phyloP scores from a whole-genome alignment of 2,888 invertebrate species.

The Trichopria drosophilae region DNA sequence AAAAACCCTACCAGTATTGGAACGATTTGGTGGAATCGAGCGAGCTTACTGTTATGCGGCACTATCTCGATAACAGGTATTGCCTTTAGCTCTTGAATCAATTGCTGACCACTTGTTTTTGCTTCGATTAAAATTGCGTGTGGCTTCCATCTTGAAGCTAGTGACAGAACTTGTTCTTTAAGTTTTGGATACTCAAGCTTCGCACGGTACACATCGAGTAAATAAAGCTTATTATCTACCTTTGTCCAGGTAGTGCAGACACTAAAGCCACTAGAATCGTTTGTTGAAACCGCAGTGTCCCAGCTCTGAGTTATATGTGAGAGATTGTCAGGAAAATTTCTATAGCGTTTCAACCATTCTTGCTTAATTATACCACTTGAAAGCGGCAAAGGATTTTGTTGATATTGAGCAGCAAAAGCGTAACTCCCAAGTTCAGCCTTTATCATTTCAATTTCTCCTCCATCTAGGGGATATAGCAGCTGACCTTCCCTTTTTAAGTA shows the following conservation, averaged over 20 bases:
- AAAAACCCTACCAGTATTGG: constrained; percentile 10
- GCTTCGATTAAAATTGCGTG: constrained; percentile 13
- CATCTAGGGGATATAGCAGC: too few relatives aligned
- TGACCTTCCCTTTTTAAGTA: too few relatives aligned
- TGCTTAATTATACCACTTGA: too few relatives aligned
- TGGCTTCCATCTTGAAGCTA: constrained; percentile 12
- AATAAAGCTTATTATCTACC: constrained; percentile 8
- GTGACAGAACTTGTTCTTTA: constrained; percentile 13
- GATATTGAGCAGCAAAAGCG: too few relatives aligned
- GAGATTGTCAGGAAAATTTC: constrained; percentile 12
- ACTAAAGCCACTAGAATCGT: constrained; percentile 4
- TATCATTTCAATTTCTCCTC: too few relatives aligned
- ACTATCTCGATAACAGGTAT: constrained; percentile 14
- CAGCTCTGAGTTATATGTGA: constrained; percentile 17
- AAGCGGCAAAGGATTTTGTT: too few relatives aligned
- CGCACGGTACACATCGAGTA: constrained; percentile 12
- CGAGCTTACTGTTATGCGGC: constrained; percentile 11
- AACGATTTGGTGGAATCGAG: constrained; percentile 6
- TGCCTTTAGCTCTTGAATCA: constrained; percentile 15
- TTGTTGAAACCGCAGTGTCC: constrained; percentile 14
- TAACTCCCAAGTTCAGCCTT: too few relatives aligned
- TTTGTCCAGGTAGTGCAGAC: constrained; percentile 14
- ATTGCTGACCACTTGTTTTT: constrained; percentile 15
- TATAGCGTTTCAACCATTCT: too few relatives aligned
- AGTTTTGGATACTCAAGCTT: constrained; percentile 13